Evolutionary conservation across 2,797 vertebrate species (phyloP), one percentile per base, ranked within the genome.

Genomic region (Salarias fasciatus): DNA sequence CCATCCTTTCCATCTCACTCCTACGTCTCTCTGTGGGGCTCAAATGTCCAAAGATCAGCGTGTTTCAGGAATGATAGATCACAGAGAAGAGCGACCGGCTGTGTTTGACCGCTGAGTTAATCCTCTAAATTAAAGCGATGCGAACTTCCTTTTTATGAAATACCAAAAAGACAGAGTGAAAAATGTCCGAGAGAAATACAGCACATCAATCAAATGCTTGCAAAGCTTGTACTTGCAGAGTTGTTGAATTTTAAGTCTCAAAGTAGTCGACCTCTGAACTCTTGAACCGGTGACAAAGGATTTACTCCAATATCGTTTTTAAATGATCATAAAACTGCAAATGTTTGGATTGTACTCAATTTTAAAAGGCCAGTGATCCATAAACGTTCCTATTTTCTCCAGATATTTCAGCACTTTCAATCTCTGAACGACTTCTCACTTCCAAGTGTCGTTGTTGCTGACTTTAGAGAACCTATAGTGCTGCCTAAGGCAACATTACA

Each of bases 401-500:
- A 36, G 53, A 56, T 28, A 54, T 54, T 45, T 77, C 35, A 14
- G 24, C 40, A 63, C 54, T 12, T 57, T 13, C 11, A 48, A 62
- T 53, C 15, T 24, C n/a, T 29, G 31, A 15, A 42, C 41, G 62
- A 12, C 54, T 14, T 53, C 45, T 67, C 42, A 47, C 56, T 61
- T 72, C 53, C 29, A 45, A 41, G 24, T 71, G 55, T 77, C 48
- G 30, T 43, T 61, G 57, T 69, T 73, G 8, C 63, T 52, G 62
- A 24, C 44, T 48, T 43, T 76, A 67, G 57, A 70, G 66, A 85
- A 78, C 56, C 13, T 13, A 42, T 33, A 58, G 50, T 24, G 0
- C 69, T 58, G 70, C 77, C 77, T 38, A n/a, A 66, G 52, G 66
- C 51, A 40, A 68, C 49, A 45, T 40, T 2, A 24, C 80, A 63